Conservation (phyloP, 2,797 vertebrate species). For the Thripadectes ignobilis region DNA sequence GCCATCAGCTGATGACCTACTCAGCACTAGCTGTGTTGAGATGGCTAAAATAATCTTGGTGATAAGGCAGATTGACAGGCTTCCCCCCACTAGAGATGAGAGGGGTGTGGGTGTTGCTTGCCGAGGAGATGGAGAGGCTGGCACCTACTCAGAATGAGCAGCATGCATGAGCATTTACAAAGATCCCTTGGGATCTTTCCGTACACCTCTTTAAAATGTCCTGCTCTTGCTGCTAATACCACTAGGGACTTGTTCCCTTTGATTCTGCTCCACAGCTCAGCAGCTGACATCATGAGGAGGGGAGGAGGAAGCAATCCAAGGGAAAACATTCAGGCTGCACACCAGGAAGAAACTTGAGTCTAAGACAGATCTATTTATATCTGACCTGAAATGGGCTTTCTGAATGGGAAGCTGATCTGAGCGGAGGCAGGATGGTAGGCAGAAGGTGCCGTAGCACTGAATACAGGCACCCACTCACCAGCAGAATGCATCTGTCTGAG, state of each 20-base stretch:
- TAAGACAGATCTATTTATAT: constrained; percentile 71
- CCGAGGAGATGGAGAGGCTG: background rate
- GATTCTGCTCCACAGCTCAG: constrained; percentile 39
- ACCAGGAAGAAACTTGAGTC: constrained; percentile 66
- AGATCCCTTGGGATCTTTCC: background rate
- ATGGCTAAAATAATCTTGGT: constrained; percentile 10
- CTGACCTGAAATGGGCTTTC: constrained; percentile 71
- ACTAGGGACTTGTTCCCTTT: constrained; percentile 49
- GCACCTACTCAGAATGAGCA: constrained; percentile 11
- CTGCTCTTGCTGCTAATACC: constrained; percentile 39
- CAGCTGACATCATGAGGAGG: constrained; percentile 48
- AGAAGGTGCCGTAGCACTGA: constrained; percentile 34
- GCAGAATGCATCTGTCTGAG: constrained; percentile 36
- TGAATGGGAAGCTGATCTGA: constrained; percentile 62
- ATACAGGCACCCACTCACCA: background rate
- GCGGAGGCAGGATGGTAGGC: constrained; percentile 42
- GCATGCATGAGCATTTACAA: background rate
- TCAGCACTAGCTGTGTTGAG: background rate
- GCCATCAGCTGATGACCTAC: background rate
- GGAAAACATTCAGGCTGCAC: constrained; percentile 54
- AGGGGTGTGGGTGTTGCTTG: background rate
- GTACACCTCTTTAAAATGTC: background rate
- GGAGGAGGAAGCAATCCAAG: constrained; percentile 61
- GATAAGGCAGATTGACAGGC: background rate
- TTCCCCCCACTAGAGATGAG: background rate